Base-by-base conservation (phyloP, 2,113 vertebrate genomes). In the Pseudopodoces humilis region DNA sequence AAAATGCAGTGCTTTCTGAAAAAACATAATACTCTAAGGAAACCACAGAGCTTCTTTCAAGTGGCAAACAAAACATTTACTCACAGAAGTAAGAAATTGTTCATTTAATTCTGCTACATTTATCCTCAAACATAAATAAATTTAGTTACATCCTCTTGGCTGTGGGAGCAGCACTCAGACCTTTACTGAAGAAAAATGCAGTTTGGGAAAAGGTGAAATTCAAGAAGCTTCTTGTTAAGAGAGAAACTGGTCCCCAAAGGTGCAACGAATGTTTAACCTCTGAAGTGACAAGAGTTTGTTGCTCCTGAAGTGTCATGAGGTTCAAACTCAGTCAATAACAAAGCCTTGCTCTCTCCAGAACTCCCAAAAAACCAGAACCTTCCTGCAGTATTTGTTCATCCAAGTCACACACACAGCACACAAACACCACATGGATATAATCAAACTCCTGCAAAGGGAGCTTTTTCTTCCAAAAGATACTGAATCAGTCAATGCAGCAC, bases 301-400 rank as follows among this genome's bases (percentile, higher is more conserved):
- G 24, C 5, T 65, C n/a, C 63, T 60, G 0, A 43, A 74, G 43
- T 2, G 14, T 9, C 55, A 30, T 0, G 9, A 67, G 6, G n/a
- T 44, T 62, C 0, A 0, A 78, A 23, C 9, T n/a, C 37, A 47
- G 31, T 19, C n/a, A 77, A 7, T 37, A 83, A 58, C 28, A 15
- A n/a, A 85, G 31, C 63, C 37, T 28, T 6, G 53, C 27, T 35
- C 33, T 24, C 35, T 3, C 27, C 44, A 46, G 4, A 81, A 59
- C 18, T 59, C 59, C 33, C 15, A 35, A 77, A 18, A 69, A 83
- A 44, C 9, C 24, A 30, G 33, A 78, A 63, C 25, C 46, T 53
- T 9, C 27, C 52, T 75, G 43, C 31, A 59, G 2, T 7, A 52
- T 52, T 68, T 3, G 1, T 9, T 70, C 37, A 56, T 30, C 19